A percentile compares a stretch with the other conserved stretches of the same genome.
phyloP scores from a whole-genome alignment of 2,888 invertebrate species.

The Ctena decussata region DNA sequence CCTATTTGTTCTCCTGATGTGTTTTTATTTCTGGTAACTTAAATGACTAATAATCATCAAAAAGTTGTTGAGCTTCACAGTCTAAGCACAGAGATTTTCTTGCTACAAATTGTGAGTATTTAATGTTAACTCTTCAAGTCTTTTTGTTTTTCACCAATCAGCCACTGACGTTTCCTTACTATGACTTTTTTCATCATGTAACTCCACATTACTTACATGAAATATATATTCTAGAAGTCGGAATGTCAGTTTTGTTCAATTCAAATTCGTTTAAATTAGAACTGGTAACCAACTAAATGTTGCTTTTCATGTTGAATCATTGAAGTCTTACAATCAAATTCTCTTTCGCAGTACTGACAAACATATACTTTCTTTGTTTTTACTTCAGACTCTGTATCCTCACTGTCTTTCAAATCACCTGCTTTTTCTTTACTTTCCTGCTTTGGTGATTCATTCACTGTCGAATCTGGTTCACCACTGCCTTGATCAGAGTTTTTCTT shows the following conservation, averaged over 20 bases:
- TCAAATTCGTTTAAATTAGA: conserved; percentile 16
- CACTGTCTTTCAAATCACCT: conserved; percentile 21
- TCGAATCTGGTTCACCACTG: conserved; percentile 69
- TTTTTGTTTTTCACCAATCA: not conserved
- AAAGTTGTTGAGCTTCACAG: no score
- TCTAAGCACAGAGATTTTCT: no score
- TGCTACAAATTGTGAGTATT: no score
- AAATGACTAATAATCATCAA: no score
- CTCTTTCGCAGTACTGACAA: conserved; percentile 82
- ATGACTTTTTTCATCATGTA: not conserved
- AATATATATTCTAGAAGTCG: not conserved
- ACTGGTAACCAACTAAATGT: conserved; percentile 73
- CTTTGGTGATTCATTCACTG: conserved; percentile 51
- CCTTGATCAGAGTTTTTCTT: conserved; percentile 30
- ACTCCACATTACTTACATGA: not conserved
- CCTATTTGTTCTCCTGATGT: no score
- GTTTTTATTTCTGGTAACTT: no score
- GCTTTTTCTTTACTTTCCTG: conserved; percentile 17
- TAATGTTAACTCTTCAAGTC: not conserved
- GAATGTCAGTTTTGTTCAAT: no score
- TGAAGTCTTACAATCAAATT: conserved; percentile 77
- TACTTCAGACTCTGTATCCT: conserved; percentile 37
- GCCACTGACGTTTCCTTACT: not conserved
- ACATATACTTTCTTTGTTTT: conserved; percentile 77
- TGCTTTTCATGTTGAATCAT: conserved; percentile 82